These are phyloP conservation scores for Nomada lathburiana DNA, from an alignment of 2,888 invertebrate species.

Conservation along the genomic window DNA sequence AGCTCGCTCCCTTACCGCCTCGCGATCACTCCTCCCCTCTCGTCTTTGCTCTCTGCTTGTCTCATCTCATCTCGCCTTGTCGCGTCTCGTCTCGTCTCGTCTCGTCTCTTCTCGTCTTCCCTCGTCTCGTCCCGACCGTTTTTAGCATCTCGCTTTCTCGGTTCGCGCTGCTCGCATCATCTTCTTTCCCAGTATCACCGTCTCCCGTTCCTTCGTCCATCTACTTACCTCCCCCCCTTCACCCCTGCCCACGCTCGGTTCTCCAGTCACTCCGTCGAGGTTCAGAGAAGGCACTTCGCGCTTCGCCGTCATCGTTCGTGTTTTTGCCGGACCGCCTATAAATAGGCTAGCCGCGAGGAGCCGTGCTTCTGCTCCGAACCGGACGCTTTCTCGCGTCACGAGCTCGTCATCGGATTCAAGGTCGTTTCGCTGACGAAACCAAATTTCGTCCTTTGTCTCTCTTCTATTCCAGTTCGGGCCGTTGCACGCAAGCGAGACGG, in stretches of 20 bases:
- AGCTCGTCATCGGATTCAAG: constrained; percentile 71
- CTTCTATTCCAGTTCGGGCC: neutral
- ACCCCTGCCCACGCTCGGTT: constrained; percentile 34
- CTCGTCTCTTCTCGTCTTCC: constrained; percentile 18
- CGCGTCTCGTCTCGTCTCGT: constrained; percentile 16
- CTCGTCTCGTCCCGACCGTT: constrained; percentile 23
- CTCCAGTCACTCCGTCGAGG: constrained; percentile 58
- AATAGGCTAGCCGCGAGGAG: constrained; percentile 71
- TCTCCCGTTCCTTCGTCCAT: neutral
- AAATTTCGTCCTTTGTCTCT: constrained; percentile 48
- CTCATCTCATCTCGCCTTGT: constrained; percentile 17
- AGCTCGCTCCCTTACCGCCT: constrained; percentile 39
- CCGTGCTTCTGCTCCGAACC: constrained; percentile 52
- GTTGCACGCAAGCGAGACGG: neutral
- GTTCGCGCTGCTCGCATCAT: constrained; percentile 22
- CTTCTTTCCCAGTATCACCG: constrained; percentile 14
- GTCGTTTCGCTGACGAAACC: constrained; percentile 65
- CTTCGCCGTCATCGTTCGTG: constrained; percentile 75
- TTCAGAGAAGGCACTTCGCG: constrained; percentile 70
- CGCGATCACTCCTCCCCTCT: constrained; percentile 24
- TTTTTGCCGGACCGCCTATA: constrained; percentile 77
- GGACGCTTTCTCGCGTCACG: constrained; percentile 70
- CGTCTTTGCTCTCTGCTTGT: neutral
- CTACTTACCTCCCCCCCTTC: constrained; percentile 13
- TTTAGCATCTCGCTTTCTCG: constrained; percentile 28